Evolutionary conservation across 2,888 invertebrate genomes (phyloP), one percentile per base, ranked within the genome.

Genomic region (Platycheirus albimanus): DNA sequence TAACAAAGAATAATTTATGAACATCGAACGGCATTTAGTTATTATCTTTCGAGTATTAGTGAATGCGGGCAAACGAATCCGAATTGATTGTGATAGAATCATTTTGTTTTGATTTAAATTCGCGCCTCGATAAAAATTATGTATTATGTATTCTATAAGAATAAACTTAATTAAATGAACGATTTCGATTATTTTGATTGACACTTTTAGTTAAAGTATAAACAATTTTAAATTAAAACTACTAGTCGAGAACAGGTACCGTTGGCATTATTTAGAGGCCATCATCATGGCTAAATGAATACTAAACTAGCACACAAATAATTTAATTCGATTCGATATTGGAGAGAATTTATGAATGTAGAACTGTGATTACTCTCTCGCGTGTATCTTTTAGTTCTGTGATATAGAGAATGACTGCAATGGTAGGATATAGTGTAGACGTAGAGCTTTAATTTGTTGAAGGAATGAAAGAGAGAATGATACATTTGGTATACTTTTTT

Each of bases 31-130:
- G 43, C 38, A 54, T 56, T 78, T 77, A 6, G 47, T 43, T 8
- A 72, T 11, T 5, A 41, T 51, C 52, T 83, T 77, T 36, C 49
- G 67, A 20, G 38, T 17, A 41, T 56, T 49, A 24, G 33, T 63
- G 13, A 69, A 51, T 36, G 30, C 49, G 33, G 71, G 58, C 15
- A 41, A 63, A 30, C 43, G 47, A 6, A 72, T 33, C 28, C 78
- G 78, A 30, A 54, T 45, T 30, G 72, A 54, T 30, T 77, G 67
- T 1, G 83, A 72, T 1, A 78, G 64, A 64, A 83, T 33, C 78
- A 83, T 78, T 47, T n/a, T 24, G 28, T 78, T 47, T n/a, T 24
- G 28, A 70, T 30, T 51, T 54, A 51, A 56, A 28, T 67, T 19
- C 43, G 15, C 38, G 30, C 7, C 8, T 33, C 30, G 30, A 33